A percentile compares a stretch with the other conserved stretches of the same genome.
Evolutionary conservation across 1,140 invertebrate species (phyloP).

Genomic region (Scaptomyza pallida): DNA sequence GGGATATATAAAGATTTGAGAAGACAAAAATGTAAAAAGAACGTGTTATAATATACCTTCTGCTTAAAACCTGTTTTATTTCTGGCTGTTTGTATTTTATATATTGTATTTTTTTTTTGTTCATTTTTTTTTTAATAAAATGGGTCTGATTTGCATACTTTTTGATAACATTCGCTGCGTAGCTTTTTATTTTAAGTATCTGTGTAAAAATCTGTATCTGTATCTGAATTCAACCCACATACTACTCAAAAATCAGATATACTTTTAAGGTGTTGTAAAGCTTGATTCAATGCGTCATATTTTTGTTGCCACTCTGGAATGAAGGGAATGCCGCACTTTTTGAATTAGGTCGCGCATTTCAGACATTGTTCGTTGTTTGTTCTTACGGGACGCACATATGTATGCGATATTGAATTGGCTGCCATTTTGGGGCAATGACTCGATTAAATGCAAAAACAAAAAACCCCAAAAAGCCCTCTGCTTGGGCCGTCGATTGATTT

Average conservation of each 20-base stretch:
- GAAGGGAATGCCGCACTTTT: constrained; percentile 52
- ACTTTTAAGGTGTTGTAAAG: constrained; percentile 10
- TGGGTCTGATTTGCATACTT: constrained; percentile 67
- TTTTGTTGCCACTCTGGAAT: constrained; percentile 33
- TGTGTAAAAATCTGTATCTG: constrained; percentile 28
- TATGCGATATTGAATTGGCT: constrained; percentile 49
- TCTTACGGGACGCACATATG: constrained; percentile 27
- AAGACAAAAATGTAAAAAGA: background rate
- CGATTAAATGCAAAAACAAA: constrained; percentile 49
- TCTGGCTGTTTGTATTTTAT: constrained; percentile 40
- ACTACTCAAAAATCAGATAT: background rate
- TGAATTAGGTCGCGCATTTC: constrained; percentile 48
- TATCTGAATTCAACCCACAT: constrained; percentile 17
- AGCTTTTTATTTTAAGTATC: constrained; percentile 27
- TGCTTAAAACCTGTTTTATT: constrained; percentile 53
- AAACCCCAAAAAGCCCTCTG: constrained; percentile 9
- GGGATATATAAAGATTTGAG: background rate
- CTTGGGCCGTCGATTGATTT: constrained; percentile 31
- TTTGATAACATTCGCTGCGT: constrained; percentile 65
- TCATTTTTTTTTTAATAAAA: constrained; percentile 54
- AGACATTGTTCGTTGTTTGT: constrained; percentile 46
- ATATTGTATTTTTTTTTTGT: constrained; percentile 48
- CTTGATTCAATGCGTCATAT: constrained; percentile 49
- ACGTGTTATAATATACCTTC: no score
- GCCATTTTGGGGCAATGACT: constrained; percentile 79